Evolutionary conservation across 2,113 vertebrate genomes (phyloP), one percentile per base, ranked within the genome.

Genomic region (Hucho hucho): DNA sequence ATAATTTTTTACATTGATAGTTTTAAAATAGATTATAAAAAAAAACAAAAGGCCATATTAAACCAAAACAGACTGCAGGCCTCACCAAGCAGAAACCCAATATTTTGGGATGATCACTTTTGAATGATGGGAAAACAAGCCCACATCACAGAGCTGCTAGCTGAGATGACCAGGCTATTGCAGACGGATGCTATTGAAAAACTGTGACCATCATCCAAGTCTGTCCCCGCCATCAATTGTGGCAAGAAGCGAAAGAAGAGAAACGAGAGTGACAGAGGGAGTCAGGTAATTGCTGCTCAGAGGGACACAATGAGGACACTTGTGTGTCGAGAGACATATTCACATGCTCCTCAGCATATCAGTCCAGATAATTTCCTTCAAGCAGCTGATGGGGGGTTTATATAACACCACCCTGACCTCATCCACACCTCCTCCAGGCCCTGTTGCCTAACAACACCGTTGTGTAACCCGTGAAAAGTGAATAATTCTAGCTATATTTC

Each of bases 321-420:
- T 29, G 26, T 76, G 49, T 18, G 73, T 81, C 70, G 78, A 71
- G 46, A 74, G 53, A 74, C 63, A 67, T 74, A 67, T 63, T 73
- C 71, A 70, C 49, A 7, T 11, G 66, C 66, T 24, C 12, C 25
- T n/a, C 26, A 16, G 64, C 28, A 22, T 29, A 18, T 65, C 11
- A 6, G 64, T 29, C 64, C 64, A 16, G 25, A 65, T 65, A 7
- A 65, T 65, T 28, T 65, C 13, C 64, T 65, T 28, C 22, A 28
- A 14, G 16, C 0, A 25, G 16, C 25, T 5, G 64, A 65, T 28
- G 28, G 25, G 64, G 12, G 22, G n/a, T 4, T 25, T 28, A 65
- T 28, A 65, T 28, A 29, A 28, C 26, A 1, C 22, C 13, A 65
- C 64, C 4, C 25, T 65, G 20, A 26, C 64, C 63, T 28, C 64